Base-by-base conservation (phyloP, 2,113 vertebrate genomes). In the Gambusia affinis region DNA sequence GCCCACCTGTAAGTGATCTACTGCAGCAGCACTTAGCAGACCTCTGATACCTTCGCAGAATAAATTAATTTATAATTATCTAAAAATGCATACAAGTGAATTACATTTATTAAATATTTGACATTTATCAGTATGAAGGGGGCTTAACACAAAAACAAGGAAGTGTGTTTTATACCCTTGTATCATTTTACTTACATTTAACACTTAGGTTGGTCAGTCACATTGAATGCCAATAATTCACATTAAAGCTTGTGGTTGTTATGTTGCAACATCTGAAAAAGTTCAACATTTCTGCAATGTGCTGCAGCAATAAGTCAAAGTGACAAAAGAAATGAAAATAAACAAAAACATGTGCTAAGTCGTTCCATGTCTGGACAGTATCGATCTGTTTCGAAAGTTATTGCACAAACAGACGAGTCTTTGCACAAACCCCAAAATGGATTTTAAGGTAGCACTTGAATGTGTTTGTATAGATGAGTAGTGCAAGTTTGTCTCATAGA, bases 1-100 rank as follows among this genome's bases (percentile, higher is more conserved):
- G 93, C 73, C 85, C 60, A n/a, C 84, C 91, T 70, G 94, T 95
- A 88, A 93, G 92, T 92, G 29, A 70, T 33, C 47, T 42, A 75
- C 44, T 68, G 28, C 57, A 31, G 67, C 70, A 64, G 3, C 35
- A 35, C 35, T 35, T 37, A 12, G 12, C 10, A 37, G 10, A 37
- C 35, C 10, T 37, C 35, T 37, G 10, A 37, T 37, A 37, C 35
- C 10, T 37, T 37, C 35, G 12, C 35, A 37, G 35, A 37, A 37
- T 37, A 37, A 11, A 37, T 37, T 3, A 0, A 37, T 37, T 3
- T 37, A 37, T 37, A 11, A 37, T 37, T 37, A 12, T 37, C 35
- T 37, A 11, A 37, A 37, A 37, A 37, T 11, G 3, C 10, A 3
- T 37, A 11, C 35, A 37, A 11, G 35, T 2, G 35, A 11, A 37